Conservation (phyloP, 2,113 vertebrate species). For the Onychostruthus taczanowskii region DNA sequence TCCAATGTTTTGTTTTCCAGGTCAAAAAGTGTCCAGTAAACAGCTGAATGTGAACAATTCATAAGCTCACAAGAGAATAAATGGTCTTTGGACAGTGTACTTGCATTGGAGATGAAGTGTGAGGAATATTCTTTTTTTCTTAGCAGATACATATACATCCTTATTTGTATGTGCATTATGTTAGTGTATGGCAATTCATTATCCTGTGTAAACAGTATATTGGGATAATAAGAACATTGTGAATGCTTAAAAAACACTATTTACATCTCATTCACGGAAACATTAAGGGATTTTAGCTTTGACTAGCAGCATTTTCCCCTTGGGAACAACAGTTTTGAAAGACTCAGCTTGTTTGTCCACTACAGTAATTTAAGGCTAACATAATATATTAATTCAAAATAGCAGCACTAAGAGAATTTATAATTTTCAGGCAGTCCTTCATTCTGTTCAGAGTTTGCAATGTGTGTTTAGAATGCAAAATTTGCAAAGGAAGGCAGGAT, state of each 20-base stretch:
- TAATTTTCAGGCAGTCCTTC: constrained; percentile 28
- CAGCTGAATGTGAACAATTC: neutral
- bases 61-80: neutral
- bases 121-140: neutral
- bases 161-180: neutral
- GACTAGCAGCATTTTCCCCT: constrained; percentile 28
- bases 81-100: neutral
- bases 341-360: constrained; percentile 29
- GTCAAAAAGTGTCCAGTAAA: neutral
- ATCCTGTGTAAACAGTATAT: neutral
- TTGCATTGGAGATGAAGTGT: neutral
- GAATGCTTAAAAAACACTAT: neutral
- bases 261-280: neutral
- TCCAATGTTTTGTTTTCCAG: neutral
- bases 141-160: neutral
- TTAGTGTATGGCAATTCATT: neutral
- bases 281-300: constrained; percentile 30
- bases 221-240: neutral
- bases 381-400: constrained; percentile 19
- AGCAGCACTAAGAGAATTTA: constrained; percentile 2
- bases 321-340: neutral
- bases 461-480: neutral
- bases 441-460: neutral
- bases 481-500: neutral
- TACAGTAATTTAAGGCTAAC: neutral